These are phyloP conservation scores for Sebastolobus alascanus DNA, from an alignment of 2,797 vertebrate genomes.

Conservation along the genomic window DNA sequence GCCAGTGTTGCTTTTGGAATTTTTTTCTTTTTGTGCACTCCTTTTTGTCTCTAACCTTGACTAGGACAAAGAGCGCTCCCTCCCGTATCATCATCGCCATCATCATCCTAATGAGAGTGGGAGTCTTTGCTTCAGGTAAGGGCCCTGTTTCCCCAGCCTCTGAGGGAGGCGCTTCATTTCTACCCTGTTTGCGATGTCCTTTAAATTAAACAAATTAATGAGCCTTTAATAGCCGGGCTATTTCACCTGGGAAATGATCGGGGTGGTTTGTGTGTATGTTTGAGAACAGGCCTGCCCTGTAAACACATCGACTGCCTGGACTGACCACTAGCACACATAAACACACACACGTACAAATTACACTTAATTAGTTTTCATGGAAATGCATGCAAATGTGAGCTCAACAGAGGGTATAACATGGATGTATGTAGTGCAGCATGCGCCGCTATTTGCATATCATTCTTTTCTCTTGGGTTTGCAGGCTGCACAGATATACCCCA, in stretches of 20 bases:
- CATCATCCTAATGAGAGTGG: slow-evolving; percentile 84
- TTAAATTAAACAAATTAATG: slow-evolving; percentile 87
- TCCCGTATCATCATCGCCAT: slow-evolving; percentile 72
- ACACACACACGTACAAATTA: slow-evolving; percentile 18
- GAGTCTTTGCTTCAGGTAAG: slow-evolving; percentile 84
- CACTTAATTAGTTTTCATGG: slow-evolving; percentile 48
- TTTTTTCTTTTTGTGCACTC: slow-evolving; percentile 11
- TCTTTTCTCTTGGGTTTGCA: slow-evolving; percentile 32
- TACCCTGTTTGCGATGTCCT: slow-evolving; percentile 75
- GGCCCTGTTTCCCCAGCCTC: slow-evolving; percentile 73
- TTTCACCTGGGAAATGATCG: slow-evolving; percentile 67
- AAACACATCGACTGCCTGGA: slow-evolving; percentile 43
- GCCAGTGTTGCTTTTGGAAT: slow-evolving; percentile 19
- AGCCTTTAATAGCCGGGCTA: slow-evolving; percentile 78
- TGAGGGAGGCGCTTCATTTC: slow-evolving; percentile 69
- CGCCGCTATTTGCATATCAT: neutral
- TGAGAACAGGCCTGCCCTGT: slow-evolving; percentile 30
- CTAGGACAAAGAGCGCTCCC: slow-evolving; percentile 77
- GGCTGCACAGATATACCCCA: slow-evolving; percentile 28
- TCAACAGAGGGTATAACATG: neutral
- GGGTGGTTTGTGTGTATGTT: slow-evolving; percentile 39
- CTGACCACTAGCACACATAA: slow-evolving; percentile 26
- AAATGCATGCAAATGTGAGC: slow-evolving; percentile 35
- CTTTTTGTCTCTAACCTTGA: slow-evolving; percentile 82
- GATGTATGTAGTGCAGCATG: neutral